A percentile compares a stretch with the other conserved stretches of the same genome.
Conservation (phyloP, 2,888 invertebrate genomes). For the Aspidiotus rigidus region DNA sequence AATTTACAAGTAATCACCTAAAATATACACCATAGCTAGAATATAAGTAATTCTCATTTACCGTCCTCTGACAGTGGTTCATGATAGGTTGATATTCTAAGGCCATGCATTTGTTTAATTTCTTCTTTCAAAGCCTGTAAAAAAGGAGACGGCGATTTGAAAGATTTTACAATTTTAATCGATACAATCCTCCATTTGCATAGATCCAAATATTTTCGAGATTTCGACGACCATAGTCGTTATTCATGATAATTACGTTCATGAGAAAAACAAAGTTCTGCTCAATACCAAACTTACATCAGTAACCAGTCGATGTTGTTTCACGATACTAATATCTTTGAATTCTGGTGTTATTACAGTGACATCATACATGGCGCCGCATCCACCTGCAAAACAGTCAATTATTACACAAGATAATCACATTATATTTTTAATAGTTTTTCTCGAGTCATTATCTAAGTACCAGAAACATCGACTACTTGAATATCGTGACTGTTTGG, state of each 20-base stretch:
- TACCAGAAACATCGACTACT: not conserved
- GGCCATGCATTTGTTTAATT: constrained; percentile 74
- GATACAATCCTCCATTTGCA: too few species aligned
- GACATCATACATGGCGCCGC: constrained; percentile 73
- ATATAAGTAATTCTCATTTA: too few species aligned
- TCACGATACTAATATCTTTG: constrained; percentile 57
- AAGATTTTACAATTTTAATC: not conserved
- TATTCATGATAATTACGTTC: too few species aligned
- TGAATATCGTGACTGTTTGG: not conserved
- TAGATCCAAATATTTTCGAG: too few species aligned
- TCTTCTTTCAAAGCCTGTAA: constrained; percentile 58
- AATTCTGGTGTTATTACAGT: constrained; percentile 60
- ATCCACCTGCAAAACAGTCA: constrained; percentile 54
- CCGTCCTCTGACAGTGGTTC: constrained; percentile 47
- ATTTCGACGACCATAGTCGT: too few species aligned
- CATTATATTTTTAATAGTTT: too few species aligned
- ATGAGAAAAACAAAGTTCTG: too few species aligned
- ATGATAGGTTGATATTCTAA: constrained; percentile 53
- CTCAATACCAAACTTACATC: constrained; percentile 44
- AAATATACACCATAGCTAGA: too few species aligned
- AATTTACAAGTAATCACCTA: too few species aligned
- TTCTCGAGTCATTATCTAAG: not conserved
- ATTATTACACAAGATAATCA: too few species aligned
- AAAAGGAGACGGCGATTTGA: constrained; percentile 19
- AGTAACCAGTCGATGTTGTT: constrained; percentile 65